Percentiles rank a stretch among this genome's conserved stretches.
These are phyloP conservation scores for Hydra vulgaris DNA, from an alignment of 30 jellyfish, hydroid and myxozoan genomes.

Conservation along the genomic window DNA sequence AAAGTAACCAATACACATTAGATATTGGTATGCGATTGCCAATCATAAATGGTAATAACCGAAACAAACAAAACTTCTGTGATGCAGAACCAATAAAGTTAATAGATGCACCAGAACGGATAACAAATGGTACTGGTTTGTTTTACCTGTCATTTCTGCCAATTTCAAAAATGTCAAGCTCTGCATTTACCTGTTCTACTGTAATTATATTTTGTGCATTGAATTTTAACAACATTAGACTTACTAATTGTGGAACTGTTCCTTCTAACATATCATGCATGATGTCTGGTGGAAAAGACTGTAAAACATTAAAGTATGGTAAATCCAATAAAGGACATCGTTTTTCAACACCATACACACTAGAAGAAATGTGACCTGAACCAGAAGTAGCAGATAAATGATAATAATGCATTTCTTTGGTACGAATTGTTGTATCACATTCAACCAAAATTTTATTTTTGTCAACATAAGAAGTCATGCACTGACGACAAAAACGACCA, in stretches of 20 bases:
- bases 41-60: background rate
- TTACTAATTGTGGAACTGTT: background rate
- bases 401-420: background rate
- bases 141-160: background rate
- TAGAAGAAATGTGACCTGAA: background rate
- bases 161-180: background rate
- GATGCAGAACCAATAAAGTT: background rate
- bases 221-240: background rate
- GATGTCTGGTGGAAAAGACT: background rate
- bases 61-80: background rate
- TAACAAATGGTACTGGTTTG: background rate
- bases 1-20: background rate
- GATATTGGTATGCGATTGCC: background rate
- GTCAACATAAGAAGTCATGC: background rate
- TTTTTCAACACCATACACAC: background rate
- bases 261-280: background rate
- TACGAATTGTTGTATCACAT: background rate
- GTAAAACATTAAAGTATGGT: background rate
- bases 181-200: background rate
- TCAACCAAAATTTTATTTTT: background rate
- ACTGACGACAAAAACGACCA: background rate
- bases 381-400: background rate
- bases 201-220: background rate
- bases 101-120: background rate
- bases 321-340: background rate